A percentile compares a stretch with the other conserved stretches of the same genome.
phyloP scores from a whole-genome alignment of 2,888 invertebrate genomes.

The Aphidoletes aphidimyza region DNA sequence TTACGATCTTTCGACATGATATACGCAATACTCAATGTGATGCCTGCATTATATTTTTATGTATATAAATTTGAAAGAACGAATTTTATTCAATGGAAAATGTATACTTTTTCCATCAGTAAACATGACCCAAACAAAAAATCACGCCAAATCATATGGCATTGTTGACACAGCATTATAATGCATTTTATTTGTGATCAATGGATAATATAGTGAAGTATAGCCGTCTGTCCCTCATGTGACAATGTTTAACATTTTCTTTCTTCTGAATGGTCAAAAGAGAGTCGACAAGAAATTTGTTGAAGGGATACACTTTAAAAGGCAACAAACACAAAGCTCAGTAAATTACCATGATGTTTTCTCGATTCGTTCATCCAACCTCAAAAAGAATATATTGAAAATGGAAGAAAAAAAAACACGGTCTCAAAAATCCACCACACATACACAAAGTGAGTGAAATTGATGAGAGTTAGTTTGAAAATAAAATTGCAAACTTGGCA shows the following conservation, averaged over 20 bases:
- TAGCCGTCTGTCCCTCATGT: neutral
- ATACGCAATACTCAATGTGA: too few relatives aligned
- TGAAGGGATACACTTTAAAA: neutral
- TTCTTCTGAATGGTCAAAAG: neutral
- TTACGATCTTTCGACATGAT: conserved; percentile 39
- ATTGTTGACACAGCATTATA: conserved; percentile 32
- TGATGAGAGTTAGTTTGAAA: conserved; percentile 16
- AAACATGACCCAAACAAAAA: neutral
- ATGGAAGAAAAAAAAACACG: neutral
- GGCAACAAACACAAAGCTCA: neutral
- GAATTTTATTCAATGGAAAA: too few relatives aligned
- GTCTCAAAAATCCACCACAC: neutral
- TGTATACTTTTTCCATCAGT: neutral
- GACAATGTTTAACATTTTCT: neutral
- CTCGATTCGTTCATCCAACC: neutral
- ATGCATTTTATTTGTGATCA: neutral
- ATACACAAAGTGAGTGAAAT: conserved; percentile 33
- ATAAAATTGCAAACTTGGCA: conserved; percentile 38
- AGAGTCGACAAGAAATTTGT: conserved; percentile 1
- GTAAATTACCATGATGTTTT: conserved; percentile 36
- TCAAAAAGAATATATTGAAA: neutral
- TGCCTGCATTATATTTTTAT: too few relatives aligned
- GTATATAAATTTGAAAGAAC: conserved; percentile 1
- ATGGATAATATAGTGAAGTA: neutral
- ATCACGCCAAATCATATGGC: conserved; percentile 12